A percentile compares a stretch with the other conserved stretches of the same genome.
Evolutionary conservation across 2,113 vertebrate genomes (phyloP).

Genomic region (Cyprinus carpio): DNA sequence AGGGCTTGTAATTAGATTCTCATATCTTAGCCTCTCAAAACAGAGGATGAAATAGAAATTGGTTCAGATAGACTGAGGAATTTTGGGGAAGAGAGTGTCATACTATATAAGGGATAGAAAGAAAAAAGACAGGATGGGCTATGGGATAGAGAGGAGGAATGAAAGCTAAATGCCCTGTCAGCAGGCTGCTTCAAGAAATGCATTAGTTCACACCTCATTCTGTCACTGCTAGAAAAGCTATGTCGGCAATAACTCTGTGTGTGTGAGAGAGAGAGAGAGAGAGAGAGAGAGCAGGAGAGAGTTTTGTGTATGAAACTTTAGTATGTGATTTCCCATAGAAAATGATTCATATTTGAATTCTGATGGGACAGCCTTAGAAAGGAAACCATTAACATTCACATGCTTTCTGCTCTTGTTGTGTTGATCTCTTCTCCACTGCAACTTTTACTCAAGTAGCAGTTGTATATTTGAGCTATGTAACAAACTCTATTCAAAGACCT

Average conservation of each 20-base stretch:
- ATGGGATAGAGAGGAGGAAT: not conserved
- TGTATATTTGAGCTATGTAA: not conserved
- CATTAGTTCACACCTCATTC: constrained; percentile 16
- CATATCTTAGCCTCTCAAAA: not conserved
- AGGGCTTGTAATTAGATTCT: not conserved
- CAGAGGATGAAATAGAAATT: not conserved
- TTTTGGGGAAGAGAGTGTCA: not conserved
- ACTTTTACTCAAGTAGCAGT: too few relatives aligned
- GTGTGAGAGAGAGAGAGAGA: too few relatives aligned
- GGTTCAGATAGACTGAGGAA: not conserved
- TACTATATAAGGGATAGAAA: not conserved
- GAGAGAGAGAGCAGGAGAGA: not conserved
- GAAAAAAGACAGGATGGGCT: not conserved
- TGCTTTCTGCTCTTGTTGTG: too few relatives aligned
- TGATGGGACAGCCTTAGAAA: not conserved
- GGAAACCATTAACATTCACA: not conserved
- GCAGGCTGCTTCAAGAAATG: constrained; percentile 8
- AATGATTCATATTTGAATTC: not conserved
- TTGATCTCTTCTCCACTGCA: too few relatives aligned
- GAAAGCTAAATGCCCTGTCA: constrained; percentile 21
- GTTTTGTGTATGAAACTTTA: not conserved
- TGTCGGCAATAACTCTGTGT: not conserved
- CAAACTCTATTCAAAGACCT: not conserved
- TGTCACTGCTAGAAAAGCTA: constrained; percentile 14
- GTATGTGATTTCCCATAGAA: not conserved